phyloP scores from a whole-genome alignment of 2,113 vertebrate species.

The Enhydra lutris region DNA sequence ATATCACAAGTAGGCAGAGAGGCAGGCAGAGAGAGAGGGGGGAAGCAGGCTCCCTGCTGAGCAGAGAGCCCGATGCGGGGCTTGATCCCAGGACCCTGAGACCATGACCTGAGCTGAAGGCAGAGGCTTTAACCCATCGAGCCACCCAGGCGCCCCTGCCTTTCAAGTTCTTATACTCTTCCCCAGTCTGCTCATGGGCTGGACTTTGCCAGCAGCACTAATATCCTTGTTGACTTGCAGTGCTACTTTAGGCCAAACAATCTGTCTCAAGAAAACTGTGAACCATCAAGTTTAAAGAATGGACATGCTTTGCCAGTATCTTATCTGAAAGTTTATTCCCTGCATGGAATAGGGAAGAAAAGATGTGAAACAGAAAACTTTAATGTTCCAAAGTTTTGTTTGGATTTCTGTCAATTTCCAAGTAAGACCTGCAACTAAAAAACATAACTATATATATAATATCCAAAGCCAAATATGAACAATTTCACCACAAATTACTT shows the following conservation, averaged over 20 bases:
- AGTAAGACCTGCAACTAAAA: neutral
- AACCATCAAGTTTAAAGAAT: neutral
- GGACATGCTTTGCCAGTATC: neutral
- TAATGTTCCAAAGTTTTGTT: neutral
- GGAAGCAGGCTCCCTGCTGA: no score
- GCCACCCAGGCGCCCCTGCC: neutral
- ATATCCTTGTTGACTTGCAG: neutral
- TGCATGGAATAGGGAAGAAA: neutral
- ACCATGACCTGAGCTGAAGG: no score
- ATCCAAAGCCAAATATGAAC: neutral
- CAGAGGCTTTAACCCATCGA: no score
- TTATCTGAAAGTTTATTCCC: neutral
- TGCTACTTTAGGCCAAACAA: neutral
- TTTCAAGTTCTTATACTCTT: neutral
- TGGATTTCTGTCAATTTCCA: neutral
- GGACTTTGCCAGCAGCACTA: neutral
- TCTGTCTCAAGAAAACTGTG: neutral
- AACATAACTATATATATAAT: neutral
- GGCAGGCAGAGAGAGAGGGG: no score
- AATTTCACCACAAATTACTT: neutral
- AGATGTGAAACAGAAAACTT: neutral
- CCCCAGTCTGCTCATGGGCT: neutral
- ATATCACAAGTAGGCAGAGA: no score
- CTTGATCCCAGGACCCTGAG: no score
- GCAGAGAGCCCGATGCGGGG: no score